Evolutionary conservation across 2,797 vertebrate genomes (phyloP).

Genomic region (Acrossocheilus fasciatus): DNA sequence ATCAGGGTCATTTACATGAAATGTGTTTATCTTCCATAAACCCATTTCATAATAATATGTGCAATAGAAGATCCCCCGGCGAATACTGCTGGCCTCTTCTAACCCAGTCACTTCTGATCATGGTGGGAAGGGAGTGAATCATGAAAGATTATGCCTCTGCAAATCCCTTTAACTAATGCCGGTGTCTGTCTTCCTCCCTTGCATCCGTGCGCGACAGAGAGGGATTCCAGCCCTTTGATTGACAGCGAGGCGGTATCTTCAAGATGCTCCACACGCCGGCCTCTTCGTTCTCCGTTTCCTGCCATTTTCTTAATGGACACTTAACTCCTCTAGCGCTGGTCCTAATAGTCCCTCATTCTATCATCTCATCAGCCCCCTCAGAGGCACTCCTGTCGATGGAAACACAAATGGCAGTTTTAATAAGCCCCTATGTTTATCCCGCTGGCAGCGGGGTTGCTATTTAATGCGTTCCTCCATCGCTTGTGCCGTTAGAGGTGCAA

Average conservation of each 20-base stretch:
- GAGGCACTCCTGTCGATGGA: neutral
- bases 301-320: conserved; percentile 34
- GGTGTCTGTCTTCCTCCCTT: neutral
- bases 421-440: conserved; percentile 58
- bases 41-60: neutral
- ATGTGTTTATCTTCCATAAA: neutral
- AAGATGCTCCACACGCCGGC: neutral
- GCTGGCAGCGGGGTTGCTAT: conserved; percentile 51
- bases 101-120: conserved; percentile 4
- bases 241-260: neutral
- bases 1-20: neutral
- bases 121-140: conserved; percentile 18
- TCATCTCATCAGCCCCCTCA: conserved; percentile 51
- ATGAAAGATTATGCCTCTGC: conserved; percentile 29
- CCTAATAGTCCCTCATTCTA: conserved; percentile 62
- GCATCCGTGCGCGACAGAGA: neutral
- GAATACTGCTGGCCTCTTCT: neutral
- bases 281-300: neutral
- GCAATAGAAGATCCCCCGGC: neutral
- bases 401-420: conserved; percentile 57
- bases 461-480: conserved; percentile 14
- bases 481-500: conserved; percentile 26
- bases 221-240: conserved; percentile 14
- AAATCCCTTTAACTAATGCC: conserved; percentile 38
- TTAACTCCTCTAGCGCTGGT: conserved; percentile 45